Evolutionary conservation across 2,888 invertebrate genomes (phyloP), one percentile per base, ranked within the genome.

Genomic region (Perizoma flavofasciatum): DNA sequence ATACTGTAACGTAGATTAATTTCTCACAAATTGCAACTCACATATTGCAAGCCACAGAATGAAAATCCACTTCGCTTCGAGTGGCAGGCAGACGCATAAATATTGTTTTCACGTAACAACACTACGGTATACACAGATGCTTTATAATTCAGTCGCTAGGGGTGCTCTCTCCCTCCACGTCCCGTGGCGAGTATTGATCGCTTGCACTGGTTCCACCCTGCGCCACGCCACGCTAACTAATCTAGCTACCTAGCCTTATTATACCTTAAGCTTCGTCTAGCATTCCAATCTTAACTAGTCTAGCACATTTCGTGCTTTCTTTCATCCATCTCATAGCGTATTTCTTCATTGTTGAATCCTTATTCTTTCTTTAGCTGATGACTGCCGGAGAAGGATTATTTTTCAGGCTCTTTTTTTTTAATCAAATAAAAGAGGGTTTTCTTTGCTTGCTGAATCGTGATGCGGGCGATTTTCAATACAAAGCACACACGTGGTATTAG

Each of bases 121-220:
- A 43, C 40, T 43, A 55, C 34, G 45, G 51, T 51, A 51, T 52
- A 50, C 57, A 52, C 44, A 56, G 55, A 59, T 63, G 61, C 55
- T 59, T 68, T 50, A 63, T 65, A 68, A 65, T 68, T 65, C 49
- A 66, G 66, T 59, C 43, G 62, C 45, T 43, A 40, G 59, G 53
- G 57, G 62, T 41, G 45, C 40, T 53, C 37, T 55, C 62, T 45
- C 62, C 58, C 61, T 57, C 60, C 45, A 11, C 46, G 44, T 54
- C 43, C 50, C 57, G 45, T 50, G 35, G 54, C 53, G 45, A 47
- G 59, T 70, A 70, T 70, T 66, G 70, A 70, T 70, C 70, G 63
- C 61, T 52, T 70, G 70, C 70, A 70, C 55, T 55, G 57, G 59
- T 50, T 48, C 59, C 58, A 62, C 68, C 57, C 59, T 58, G 65